A percentile compares a stretch with the other conserved stretches of the same genome.
Evolutionary conservation across 2,113 vertebrate genomes (phyloP).

Genomic region (Rhinoptilus africanus): DNA sequence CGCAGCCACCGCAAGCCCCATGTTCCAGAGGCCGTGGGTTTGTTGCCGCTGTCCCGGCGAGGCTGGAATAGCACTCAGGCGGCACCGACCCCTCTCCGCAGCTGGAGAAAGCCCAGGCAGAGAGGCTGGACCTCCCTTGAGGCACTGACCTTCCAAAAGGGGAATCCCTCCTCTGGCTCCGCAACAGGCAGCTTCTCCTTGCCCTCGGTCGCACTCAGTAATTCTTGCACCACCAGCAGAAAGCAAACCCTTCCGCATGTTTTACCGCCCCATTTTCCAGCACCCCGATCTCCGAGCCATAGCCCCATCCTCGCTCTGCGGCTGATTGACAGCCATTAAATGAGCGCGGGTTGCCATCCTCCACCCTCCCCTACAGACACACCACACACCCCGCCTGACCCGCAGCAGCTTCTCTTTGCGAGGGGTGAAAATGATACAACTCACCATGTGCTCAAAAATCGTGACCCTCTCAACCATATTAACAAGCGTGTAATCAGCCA

Average conservation of each 20-base stretch:
- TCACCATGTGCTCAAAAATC: neutral
- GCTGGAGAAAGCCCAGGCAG: neutral
- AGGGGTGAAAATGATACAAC: neutral
- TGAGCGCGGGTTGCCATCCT: fast-evolving
- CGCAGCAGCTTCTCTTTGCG: neutral
- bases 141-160: neutral
- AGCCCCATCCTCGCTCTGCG: fast-evolving
- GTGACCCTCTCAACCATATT: neutral
- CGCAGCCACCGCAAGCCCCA: fast-evolving
- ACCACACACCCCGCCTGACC: neutral
- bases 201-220: fast-evolving
- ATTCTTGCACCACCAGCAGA: fast-evolving
- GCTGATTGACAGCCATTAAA: neutral
- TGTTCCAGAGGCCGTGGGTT: neutral
- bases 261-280: neutral
- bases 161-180: fast-evolving
- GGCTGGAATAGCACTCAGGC: fast-evolving
- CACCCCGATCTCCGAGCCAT: neutral
- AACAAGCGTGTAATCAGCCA: slow-evolving; percentile 17
- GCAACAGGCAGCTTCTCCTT: neutral
- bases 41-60: neutral
- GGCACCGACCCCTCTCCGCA: fast-evolving
- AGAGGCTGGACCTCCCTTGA: neutral
- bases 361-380: neutral
- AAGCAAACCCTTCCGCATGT: neutral